phyloP scores from a whole-genome alignment of 2,113 vertebrate species.

The Columba janthina region DNA sequence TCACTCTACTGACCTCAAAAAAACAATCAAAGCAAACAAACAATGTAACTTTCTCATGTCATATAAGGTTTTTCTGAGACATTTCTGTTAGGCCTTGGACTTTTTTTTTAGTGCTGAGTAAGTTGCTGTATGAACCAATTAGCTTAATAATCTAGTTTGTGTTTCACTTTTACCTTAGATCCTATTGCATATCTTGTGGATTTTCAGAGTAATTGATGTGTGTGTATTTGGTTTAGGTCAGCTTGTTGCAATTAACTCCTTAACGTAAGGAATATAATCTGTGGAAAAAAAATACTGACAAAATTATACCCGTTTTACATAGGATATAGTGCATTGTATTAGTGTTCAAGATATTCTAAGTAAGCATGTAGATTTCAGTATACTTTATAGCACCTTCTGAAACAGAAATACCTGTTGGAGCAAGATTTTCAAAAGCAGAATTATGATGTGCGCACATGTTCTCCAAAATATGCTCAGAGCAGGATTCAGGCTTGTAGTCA shows the following conservation, averaged over 20 bases:
- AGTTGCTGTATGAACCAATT: neutral
- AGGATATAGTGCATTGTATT: neutral
- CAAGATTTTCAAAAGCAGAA: neutral
- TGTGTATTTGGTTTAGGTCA: neutral
- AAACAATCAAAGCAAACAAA: accelerated
- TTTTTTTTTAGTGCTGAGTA: neutral
- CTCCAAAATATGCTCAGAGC: neutral
- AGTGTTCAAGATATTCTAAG: neutral
- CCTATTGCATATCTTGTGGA: neutral
- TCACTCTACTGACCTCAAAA: neutral
- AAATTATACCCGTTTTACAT: neutral
- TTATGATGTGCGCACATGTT: neutral
- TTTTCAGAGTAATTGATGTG: neutral
- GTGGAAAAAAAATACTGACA: neutral
- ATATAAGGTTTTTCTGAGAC: neutral
- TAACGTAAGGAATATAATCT: neutral
- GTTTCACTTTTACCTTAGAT: neutral
- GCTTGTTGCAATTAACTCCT: neutral
- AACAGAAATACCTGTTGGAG: neutral
- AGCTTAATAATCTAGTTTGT: neutral
- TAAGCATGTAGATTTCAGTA: neutral
- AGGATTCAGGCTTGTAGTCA: neutral
- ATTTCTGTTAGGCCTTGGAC: neutral
- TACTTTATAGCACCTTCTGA: neutral
- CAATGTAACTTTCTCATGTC: neutral